A percentile compares a stretch with the other conserved stretches of the same genome.
These are phyloP conservation scores for Melipona bicolor DNA, from an alignment of 2,888 invertebrate genomes.

Conservation along the genomic window DNA sequence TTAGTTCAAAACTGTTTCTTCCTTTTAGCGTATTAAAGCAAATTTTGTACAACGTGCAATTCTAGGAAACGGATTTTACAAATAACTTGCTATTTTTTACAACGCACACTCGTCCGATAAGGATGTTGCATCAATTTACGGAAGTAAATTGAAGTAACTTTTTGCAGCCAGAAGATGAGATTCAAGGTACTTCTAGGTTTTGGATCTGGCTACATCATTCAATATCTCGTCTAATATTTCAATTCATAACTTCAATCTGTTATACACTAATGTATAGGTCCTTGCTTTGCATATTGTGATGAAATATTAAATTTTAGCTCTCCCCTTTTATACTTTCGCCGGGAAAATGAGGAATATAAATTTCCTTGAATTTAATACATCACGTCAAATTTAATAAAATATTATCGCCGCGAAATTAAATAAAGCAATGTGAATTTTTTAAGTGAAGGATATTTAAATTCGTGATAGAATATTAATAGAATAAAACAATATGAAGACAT, in stretches of 20 bases:
- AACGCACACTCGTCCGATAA: neutral
- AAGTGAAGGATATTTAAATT: neutral
- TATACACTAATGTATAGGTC: no score
- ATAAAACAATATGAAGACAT: neutral
- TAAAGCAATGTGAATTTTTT: neutral
- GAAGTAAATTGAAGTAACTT: neutral
- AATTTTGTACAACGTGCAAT: neutral
- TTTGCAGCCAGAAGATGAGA: neutral
- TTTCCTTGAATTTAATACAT: neutral
- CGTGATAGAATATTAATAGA: neutral
- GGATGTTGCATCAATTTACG: neutral
- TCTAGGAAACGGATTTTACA: neutral
- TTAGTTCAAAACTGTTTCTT: neutral
- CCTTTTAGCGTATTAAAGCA: neutral
- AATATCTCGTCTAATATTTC: neutral
- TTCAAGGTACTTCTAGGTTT: neutral
- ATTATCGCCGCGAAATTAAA: neutral
- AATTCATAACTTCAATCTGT: neutral
- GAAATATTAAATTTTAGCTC: neutral
- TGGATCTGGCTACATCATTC: neutral
- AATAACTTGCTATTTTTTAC: neutral
- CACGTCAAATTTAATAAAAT: neutral
- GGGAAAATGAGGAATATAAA: neutral
- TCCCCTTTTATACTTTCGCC: neutral
- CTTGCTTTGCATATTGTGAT: no score